These are phyloP conservation scores for Parnassius glacialis DNA, from an alignment of 2,888 invertebrate species.

Conservation along the genomic window DNA sequence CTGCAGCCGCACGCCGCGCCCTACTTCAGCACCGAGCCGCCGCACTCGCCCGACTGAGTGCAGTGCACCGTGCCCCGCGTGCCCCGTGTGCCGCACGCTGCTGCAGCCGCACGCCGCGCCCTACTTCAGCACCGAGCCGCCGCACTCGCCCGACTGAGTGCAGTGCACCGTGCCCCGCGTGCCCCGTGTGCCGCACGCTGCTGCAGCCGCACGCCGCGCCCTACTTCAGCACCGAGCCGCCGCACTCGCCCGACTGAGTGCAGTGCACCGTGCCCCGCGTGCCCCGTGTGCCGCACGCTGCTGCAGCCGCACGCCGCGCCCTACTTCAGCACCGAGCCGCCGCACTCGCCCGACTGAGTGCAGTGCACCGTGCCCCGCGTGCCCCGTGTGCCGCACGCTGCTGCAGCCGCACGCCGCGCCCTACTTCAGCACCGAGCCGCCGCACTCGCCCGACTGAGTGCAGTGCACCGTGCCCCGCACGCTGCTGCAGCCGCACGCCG, in stretches of 20 bases:
- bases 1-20: slow-evolving; percentile 96
- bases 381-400: slow-evolving; percentile 93
- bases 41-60: slow-evolving; percentile 41
- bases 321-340: slow-evolving; percentile 4
- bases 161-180: neutral
- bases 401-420: slow-evolving; percentile 94
- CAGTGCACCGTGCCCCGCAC: too few species aligned
- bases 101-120: slow-evolving; percentile 91
- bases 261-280: neutral
- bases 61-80: neutral
- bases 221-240: slow-evolving; percentile 89
- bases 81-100: neutral
- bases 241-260: slow-evolving; percentile 43
- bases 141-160: slow-evolving; percentile 1
- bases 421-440: slow-evolving; percentile 89
- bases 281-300: too few species aligned
- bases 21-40: slow-evolving; percentile 89
- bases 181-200: slow-evolving; percentile 89
- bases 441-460: slow-evolving; percentile 41
- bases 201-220: slow-evolving; percentile 93
- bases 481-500: too few species aligned
- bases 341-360: slow-evolving; percentile 1
- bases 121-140: slow-evolving; percentile 1
- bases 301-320: neutral
- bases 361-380: slow-evolving; percentile 87